Evolutionary conservation across 2,888 invertebrate genomes (phyloP), one percentile per base, ranked within the genome.

Genomic region (Slavum lentiscoides): DNA sequence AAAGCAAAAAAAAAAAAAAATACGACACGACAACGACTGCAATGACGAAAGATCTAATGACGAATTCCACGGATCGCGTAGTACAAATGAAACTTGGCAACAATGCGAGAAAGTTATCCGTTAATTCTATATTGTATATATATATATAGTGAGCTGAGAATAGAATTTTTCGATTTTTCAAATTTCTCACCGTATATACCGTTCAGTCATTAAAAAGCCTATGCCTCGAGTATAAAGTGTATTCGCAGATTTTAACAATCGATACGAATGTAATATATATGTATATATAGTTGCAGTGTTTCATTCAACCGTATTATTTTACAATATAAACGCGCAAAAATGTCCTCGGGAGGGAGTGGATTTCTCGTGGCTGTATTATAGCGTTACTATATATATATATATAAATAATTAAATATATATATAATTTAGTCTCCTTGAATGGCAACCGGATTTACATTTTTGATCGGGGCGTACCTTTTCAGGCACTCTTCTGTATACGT

Each of bases 21-120:
- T 4, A 43, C 39, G 43, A 43, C 19, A 55, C 4, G 9, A 43
- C 43, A 9, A 53, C 21, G 19, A 53, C n/a, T n/a, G n/a, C 13
- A 19, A 49, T 6, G 9, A 43, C 69, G 19, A 70, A 13, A n/a
- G 61, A 53, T 64, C 17, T 69, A 74, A 66, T 55, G 39, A 66
- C 37, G 39, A 55, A 39, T 67, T 55, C 55, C 55, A 43, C 55
- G 2, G 37, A 74, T 55, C 55, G 53, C 17, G 62, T 64, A 39
- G 53, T 21, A 8, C 5, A 55, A 55, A 64, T 55, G 53, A 70
- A 70, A 80, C 77, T 80, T 80, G 77, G 64, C 77, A 80, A 70
- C 70, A 23, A 19, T 62, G 61, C 69, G 70, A 62, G 77, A 80
- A 80, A 80, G 77, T 64, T 58, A 21, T 64, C 59, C 13, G 23